Conservation (phyloP, 2,113 vertebrate genomes). For the Heterochromis multidens region DNA sequence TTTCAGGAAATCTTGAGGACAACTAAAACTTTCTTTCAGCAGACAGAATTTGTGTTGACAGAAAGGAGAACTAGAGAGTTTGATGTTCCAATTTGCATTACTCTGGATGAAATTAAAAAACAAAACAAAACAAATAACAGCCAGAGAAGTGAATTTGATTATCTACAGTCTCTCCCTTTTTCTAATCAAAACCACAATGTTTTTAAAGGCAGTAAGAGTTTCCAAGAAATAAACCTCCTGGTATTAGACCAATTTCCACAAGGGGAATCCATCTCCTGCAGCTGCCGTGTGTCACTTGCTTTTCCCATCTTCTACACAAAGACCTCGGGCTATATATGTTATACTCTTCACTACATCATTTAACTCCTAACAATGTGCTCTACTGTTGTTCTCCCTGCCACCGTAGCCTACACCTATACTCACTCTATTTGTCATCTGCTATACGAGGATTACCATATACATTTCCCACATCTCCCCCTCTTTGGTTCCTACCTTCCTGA, state of each 20-base stretch:
- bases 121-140: conserved; percentile 15
- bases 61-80: neutral
- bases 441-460: conserved; percentile 5
- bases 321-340: conserved; percentile 52
- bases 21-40: neutral
- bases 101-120: conserved; percentile 22
- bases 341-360: conserved; percentile 46
- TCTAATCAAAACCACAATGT: conserved; percentile 15
- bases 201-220: conserved; percentile 30
- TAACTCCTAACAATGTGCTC: conserved; percentile 41
- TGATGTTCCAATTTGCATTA: conserved; percentile 22
- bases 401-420: neutral
- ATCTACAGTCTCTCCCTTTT: conserved; percentile 7
- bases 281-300: conserved; percentile 45
- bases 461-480: neutral
- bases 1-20: neutral
- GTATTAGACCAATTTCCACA: conserved; percentile 61
- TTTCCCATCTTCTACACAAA: conserved; percentile 52
- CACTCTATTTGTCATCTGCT: conserved; percentile 4
- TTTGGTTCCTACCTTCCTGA: conserved; percentile 17
- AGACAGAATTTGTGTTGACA: neutral
- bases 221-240: conserved; percentile 43
- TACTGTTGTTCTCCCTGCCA: conserved; percentile 8
- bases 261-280: conserved; percentile 59
- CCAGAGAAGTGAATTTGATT: conserved; percentile 46